Percentiles rank a stretch among this genome's conserved stretches.
phyloP scores from a whole-genome alignment of 2,797 vertebrate genomes.

The Limnodromus scolopaceus region DNA sequence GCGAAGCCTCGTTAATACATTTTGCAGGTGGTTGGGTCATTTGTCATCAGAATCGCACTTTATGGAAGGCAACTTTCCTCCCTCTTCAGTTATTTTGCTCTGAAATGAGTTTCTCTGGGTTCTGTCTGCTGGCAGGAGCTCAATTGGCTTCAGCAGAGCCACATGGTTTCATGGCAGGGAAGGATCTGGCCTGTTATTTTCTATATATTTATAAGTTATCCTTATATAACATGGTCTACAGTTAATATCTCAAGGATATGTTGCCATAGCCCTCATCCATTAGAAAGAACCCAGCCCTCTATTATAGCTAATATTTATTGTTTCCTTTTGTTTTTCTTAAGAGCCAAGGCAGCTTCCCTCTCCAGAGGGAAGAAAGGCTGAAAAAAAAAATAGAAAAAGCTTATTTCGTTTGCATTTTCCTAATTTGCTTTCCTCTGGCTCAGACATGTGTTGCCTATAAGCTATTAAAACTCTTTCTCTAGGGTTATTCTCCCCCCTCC shows the following conservation, averaged over 20 bases:
- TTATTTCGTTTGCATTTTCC: constrained; percentile 62
- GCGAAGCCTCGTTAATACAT: constrained; percentile 74
- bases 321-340: constrained; percentile 27
- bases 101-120: constrained; percentile 56
- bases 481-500: constrained; percentile 49
- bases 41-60: constrained; percentile 66
- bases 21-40: constrained; percentile 66
- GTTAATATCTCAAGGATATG: background rate
- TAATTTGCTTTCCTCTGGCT: constrained; percentile 71
- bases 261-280: background rate
- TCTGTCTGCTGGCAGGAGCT: constrained; percentile 14
- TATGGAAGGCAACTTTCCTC: constrained; percentile 49
- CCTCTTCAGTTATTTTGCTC: constrained; percentile 51
- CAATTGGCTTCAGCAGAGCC: background rate
- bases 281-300: background rate
- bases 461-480: constrained; percentile 75
- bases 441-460: constrained; percentile 79
- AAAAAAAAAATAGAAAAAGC: background rate
- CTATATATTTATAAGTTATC: background rate
- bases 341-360: background rate
- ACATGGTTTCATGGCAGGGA: background rate
- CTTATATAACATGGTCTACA: background rate
- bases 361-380: constrained; percentile 24
- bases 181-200: background rate
- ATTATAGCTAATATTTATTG: background rate